Evolutionary conservation across 2,888 invertebrate species (phyloP).

Genomic region (Hemicrepidius hirtus): DNA sequence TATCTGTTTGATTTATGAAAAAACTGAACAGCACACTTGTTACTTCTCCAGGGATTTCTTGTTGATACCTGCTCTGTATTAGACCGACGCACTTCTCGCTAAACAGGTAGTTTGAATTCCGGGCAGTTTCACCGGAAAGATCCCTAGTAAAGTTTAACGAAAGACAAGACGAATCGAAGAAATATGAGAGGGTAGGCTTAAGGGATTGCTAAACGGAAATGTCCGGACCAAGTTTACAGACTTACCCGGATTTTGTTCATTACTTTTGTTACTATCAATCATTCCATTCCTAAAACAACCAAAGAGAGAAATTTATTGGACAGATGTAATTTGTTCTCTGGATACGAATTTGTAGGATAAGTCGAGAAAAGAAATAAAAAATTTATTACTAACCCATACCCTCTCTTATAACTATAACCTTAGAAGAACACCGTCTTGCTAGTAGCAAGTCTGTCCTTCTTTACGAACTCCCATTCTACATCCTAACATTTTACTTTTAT

Average conservation of each 20-base stretch:
- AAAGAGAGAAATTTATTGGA: slow-evolving; percentile 14
- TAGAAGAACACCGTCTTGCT: no score
- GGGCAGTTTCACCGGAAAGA: slow-evolving; percentile 39
- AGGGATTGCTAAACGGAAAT: slow-evolving; percentile 53
- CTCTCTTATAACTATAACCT: no score
- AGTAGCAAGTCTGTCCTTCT: no score
- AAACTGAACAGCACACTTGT: slow-evolving; percentile 39
- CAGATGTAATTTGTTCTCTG: slow-evolving; percentile 9
- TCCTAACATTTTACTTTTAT: no score
- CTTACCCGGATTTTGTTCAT: slow-evolving; percentile 53
- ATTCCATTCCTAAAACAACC: slow-evolving; percentile 21
- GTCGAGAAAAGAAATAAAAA: no score
- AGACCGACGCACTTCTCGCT: slow-evolving; percentile 38
- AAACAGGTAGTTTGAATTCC: slow-evolving; percentile 53
- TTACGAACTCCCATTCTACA: no score
- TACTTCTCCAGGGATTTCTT: slow-evolving; percentile 41
- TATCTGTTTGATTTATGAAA: slow-evolving; percentile 30
- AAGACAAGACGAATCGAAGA: slow-evolving; percentile 50
- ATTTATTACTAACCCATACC: no score
- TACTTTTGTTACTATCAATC: slow-evolving; percentile 45
- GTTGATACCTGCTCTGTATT: slow-evolving; percentile 43
- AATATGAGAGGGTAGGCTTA: slow-evolving; percentile 50
- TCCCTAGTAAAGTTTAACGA: slow-evolving; percentile 48
- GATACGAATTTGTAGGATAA: background rate
- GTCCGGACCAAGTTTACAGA: slow-evolving; percentile 50